These are phyloP conservation scores for Pipra filicauda DNA, from an alignment of 2,113 vertebrate species.

Conservation along the genomic window DNA sequence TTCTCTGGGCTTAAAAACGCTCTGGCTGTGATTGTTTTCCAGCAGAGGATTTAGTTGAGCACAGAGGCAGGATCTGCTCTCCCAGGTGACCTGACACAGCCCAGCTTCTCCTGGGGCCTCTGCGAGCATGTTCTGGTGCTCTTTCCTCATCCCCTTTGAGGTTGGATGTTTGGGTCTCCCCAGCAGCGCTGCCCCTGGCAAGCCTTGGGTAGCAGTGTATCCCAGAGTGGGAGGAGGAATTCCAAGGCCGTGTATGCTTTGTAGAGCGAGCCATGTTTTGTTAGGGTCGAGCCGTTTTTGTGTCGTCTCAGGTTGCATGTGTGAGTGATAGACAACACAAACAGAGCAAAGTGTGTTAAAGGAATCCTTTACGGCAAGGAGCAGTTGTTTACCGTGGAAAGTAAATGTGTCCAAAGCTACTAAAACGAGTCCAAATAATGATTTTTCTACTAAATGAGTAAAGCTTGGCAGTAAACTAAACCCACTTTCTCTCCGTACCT, in stretches of 20 bases:
- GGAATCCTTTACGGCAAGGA: not conserved
- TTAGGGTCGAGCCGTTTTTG: not conserved
- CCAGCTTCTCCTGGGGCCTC: not conserved
- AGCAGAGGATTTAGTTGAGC: not conserved
- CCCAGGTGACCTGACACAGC: not conserved
- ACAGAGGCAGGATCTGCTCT: not conserved
- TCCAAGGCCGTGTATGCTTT: not conserved
- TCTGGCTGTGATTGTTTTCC: not conserved
- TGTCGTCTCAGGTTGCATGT: fast-evolving
- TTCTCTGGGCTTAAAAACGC: fast-evolving
- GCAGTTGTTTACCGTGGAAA: not conserved
- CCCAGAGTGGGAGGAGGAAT: not conserved
- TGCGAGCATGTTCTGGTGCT: fast-evolving
- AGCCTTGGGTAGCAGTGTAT: fast-evolving
- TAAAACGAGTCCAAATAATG: not conserved
- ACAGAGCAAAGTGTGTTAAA: not conserved
- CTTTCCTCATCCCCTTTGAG: not conserved
- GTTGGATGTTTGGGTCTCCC: fast-evolving
- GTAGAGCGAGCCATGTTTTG: not conserved
- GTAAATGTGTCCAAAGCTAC: not conserved
- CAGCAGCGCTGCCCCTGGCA: not conserved
- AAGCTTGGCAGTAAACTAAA: not conserved
- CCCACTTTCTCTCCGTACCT: not conserved
- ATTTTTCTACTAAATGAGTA: not conserved
- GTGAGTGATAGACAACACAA: not conserved